Evolutionary conservation across 1,140 invertebrate genomes (phyloP), one percentile per base, ranked within the genome.

Genomic region (Penaeus japonicus): DNA sequence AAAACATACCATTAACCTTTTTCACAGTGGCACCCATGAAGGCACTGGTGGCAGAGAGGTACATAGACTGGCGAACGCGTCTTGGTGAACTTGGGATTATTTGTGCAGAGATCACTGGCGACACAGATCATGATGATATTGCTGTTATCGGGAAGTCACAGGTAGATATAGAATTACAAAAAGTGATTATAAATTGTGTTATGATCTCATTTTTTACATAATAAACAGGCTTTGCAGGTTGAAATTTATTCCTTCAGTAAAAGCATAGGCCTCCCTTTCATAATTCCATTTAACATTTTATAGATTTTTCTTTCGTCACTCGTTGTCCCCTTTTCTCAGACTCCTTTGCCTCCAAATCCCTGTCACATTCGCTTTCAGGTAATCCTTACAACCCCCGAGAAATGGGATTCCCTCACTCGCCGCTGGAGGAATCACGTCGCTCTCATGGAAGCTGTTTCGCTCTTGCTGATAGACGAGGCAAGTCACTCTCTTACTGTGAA

Each of bases 381-480:
- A 55, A 95, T 97, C 90, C 94, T 96, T 89, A 96, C 96, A 20
- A 97, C 96, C 5, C 96, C 96, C 15, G 96, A 97, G 92, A 97
- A 97, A 93, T 97, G 96, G 96, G 96, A 97, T 92, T 95, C 95
- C 85, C 91, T 97, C 70, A 97, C 96, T 0, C 93, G 96, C 89
- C 94, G 94, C 89, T 96, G 95, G 95, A 94, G 93, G 90, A 95
- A 95, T 89, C 94, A 96, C 90, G 93, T 92, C 87, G 91, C 92
- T 57, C 90, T 96, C 30, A 94, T 96, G 32, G 93, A 94, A 90
- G 92, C 94, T 1, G 93, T 96, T 17, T 94, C 95, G 90, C 92
- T 97, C 10, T 95, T 97, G 91, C 93, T 97, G n/a, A 95, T 97
- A 84, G 96, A 97, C 93, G 96, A 97, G 93, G 95, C 95, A 92